phyloP scores from a whole-genome alignment of 2,888 invertebrate genomes.

The Pristionchus maxplancki region DNA sequence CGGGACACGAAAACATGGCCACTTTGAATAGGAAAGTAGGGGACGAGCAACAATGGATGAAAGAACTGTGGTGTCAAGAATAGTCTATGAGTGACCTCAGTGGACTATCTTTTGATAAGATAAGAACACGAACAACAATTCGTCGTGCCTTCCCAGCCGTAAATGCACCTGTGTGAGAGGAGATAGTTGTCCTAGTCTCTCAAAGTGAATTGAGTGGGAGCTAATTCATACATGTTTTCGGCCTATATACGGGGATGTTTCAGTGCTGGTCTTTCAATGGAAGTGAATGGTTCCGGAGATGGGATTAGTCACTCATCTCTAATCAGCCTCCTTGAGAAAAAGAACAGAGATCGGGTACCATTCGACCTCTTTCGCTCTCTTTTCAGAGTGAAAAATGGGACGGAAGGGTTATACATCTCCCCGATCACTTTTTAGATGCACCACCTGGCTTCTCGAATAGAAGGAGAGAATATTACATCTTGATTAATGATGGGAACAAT shows the following conservation, averaged over 20 bases:
- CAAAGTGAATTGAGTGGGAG: background rate
- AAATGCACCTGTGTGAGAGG: background rate
- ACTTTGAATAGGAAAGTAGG: background rate
- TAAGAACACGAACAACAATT: background rate
- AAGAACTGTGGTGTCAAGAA: background rate
- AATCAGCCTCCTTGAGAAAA: conserved; percentile 27
- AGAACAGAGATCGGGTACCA: background rate
- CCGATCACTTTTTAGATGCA: background rate
- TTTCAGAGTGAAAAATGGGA: background rate
- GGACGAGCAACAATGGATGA: background rate
- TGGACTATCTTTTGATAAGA: background rate
- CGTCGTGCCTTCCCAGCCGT: background rate
- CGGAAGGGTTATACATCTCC: background rate
- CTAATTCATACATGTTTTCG: background rate
- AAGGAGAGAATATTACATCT: background rate
- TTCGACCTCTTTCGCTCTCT: background rate
- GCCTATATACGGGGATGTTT: background rate
- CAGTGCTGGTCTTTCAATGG: background rate
- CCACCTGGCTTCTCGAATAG: background rate
- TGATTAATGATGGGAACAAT: background rate
- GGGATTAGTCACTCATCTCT: background rate
- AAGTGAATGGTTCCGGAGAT: background rate
- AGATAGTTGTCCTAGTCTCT: background rate
- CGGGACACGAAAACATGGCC: background rate
- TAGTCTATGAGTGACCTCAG: background rate